These are phyloP conservation scores for Andrena bucephala DNA, from an alignment of 2,888 invertebrate species.

Conservation along the genomic window DNA sequence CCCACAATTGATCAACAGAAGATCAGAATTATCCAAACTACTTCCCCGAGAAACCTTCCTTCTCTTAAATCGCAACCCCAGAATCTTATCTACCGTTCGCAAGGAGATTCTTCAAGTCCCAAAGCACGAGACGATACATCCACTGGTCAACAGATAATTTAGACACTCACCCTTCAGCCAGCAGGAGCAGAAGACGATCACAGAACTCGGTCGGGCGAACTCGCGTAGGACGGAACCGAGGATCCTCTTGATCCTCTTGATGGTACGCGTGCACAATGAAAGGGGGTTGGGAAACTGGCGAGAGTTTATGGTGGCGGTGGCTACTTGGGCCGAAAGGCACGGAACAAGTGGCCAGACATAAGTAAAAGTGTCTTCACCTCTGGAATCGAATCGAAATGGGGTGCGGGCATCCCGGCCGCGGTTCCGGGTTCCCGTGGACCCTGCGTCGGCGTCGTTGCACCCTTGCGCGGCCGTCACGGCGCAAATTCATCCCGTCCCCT, in stretches of 20 bases:
- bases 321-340: slow-evolving; percentile 31
- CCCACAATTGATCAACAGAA: background rate
- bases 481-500: slow-evolving; percentile 75
- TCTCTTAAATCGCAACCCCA: too few species aligned
- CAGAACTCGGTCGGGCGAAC: background rate
- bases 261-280: background rate
- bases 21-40: too few species aligned
- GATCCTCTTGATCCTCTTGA: slow-evolving; percentile 3
- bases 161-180: slow-evolving; percentile 34
- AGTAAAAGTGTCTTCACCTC: slow-evolving; percentile 78
- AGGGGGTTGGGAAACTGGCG: background rate
- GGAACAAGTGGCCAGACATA: slow-evolving; percentile 60
- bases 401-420: slow-evolving; percentile 71
- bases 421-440: slow-evolving; percentile 73
- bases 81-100: too few species aligned
- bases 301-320: slow-evolving; percentile 20
- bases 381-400: slow-evolving; percentile 78
- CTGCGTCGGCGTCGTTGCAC: slow-evolving; percentile 79
- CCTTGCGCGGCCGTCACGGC: slow-evolving; percentile 77
- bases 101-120: background rate
- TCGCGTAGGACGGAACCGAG: background rate
- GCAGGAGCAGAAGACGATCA: background rate
- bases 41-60: too few species aligned
- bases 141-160: background rate
- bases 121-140: background rate